Conservation (phyloP, 2,888 invertebrate genomes). For the Cyrtodaria siliqua region DNA sequence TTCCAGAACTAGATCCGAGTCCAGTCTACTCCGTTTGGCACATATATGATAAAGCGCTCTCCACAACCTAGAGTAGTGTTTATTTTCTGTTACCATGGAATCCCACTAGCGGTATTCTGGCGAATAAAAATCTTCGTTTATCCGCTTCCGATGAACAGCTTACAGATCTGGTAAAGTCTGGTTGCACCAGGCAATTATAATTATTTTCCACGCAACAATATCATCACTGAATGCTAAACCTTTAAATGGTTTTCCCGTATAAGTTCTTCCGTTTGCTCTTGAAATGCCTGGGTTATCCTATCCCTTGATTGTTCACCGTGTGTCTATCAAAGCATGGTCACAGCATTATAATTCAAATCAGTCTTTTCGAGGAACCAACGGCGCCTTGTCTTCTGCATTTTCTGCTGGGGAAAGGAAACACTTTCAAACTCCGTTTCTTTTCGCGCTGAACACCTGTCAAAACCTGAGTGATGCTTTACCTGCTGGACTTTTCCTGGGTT, state of each 20-base stretch:
- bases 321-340: constrained; percentile 46
- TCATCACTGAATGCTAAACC: background rate
- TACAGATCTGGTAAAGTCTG: constrained; percentile 28
- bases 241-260: constrained; percentile 40
- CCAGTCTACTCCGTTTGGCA: constrained; percentile 37
- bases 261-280: constrained; percentile 58
- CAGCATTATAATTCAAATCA: constrained; percentile 55
- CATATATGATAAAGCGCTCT: constrained; percentile 18
- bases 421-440: constrained; percentile 35
- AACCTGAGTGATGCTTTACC: background rate
- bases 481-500: background rate
- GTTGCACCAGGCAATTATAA: too few species aligned
- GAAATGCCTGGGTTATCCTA: constrained; percentile 68
- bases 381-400: constrained; percentile 63
- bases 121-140: constrained; percentile 6
- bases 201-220: background rate
- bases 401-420: constrained; percentile 53
- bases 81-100: background rate
- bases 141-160: constrained; percentile 34
- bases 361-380: constrained; percentile 51
- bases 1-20: constrained; percentile 65
- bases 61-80: constrained; percentile 12
- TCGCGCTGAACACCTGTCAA: background rate
- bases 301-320: constrained; percentile 46
- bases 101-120: background rate